These are phyloP conservation scores for Camponotus pennsylvanicus DNA, from an alignment of 1,140 invertebrate species.

Conservation along the genomic window DNA sequence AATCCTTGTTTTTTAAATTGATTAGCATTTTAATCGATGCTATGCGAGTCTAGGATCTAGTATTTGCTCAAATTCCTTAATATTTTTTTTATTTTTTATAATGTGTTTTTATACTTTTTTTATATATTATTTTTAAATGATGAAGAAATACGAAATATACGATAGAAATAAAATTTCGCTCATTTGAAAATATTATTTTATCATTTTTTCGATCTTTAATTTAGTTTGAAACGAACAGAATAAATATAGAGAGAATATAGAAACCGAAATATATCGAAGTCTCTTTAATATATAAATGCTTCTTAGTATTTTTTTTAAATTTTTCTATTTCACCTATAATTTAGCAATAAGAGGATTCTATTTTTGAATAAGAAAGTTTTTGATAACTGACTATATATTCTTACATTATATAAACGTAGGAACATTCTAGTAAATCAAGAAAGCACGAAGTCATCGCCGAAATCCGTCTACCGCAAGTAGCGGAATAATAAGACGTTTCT, in stretches of 20 bases:
- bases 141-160: too few species aligned
- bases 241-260: too few species aligned
- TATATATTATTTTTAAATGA: not conserved
- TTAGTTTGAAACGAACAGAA: too few species aligned
- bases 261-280: not conserved
- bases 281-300: not conserved
- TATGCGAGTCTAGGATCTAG: not conserved
- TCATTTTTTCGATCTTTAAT: not conserved
- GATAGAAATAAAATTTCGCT: too few species aligned
- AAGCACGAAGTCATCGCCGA: slow-evolving; percentile 45
- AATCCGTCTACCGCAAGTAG: slow-evolving; percentile 43
- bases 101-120: not conserved
- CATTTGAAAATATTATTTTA: not conserved
- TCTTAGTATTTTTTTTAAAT: not conserved
- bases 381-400: slow-evolving; percentile 3
- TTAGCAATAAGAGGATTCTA: not conserved
- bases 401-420: not conserved
- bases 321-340: not conserved
- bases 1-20: not conserved
- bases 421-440: slow-evolving; percentile 57
- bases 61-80: not conserved
- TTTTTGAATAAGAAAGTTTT: slow-evolving; percentile 1
- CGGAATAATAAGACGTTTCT: slow-evolving; percentile 52
- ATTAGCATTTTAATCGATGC: not conserved
- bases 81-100: not conserved